Base-by-base conservation (phyloP, 1,140 invertebrate species). In the Drosophila gunungcola region DNA sequence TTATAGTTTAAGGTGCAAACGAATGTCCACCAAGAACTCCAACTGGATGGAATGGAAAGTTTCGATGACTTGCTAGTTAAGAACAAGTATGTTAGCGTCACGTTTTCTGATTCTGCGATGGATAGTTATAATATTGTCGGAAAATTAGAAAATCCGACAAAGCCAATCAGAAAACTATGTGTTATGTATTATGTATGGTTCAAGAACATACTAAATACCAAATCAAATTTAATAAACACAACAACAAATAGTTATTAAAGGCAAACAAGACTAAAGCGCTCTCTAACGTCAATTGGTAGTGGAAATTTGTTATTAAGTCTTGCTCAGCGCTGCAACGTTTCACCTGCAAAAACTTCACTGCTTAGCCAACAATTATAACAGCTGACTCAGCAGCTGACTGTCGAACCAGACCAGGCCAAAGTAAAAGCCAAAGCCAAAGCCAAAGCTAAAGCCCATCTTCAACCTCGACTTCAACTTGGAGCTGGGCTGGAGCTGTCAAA, bases 341-440 rank as follows among this genome's bases (percentile, higher is more conserved):
- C 42, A 62, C 39, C 54, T 43, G 65, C 65, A 53, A 69, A 61
- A 51, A 62, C 58, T 52, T 53, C 52, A 16, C 34, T 43, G 42
- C 51, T 43, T 62, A 63, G 58, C 36, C 67, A 70, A 70, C 60
- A 70, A 70, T 70, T 70, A 70, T 64, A 70, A 41, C 61, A 70
- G 67, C 67, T 70, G 67, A 70, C 67, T 70, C 67, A 70, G 67
- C 67, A 62, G 65, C 57, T 69, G 58, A 62, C 57, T 61, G 65
- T 38, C 65, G 65, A 68, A 64, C 67, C 60, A 55, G 51, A 64
- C 45, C 63, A 45, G 42, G 38, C 53, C 39, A 55, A 25, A 51
- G 27, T 27, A 10, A 27, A 45, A 45, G 43, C 48, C 54, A 36
- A 1, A 21, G 43, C 48, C 54, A 36, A 1, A 21, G 27, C 29